Evolutionary conservation across 2,888 invertebrate genomes (phyloP), one percentile per base, ranked within the genome.

Genomic region (Endomychus coccineus): DNA sequence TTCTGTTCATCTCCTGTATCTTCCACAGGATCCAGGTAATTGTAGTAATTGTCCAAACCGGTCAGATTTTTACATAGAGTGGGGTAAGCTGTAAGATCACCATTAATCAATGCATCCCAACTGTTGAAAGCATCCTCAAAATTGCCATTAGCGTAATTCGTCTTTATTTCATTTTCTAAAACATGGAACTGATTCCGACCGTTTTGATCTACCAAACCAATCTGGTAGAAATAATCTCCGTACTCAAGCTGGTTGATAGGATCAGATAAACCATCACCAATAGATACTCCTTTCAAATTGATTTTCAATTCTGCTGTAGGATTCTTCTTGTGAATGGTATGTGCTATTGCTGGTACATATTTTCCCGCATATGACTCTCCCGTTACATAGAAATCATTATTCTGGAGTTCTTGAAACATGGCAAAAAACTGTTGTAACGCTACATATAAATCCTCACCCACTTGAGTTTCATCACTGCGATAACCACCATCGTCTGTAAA

Each of bases 341-440:
- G 78, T 0, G 78, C 75, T 30, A 85, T 62, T 0, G 89, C 85
- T 1, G 92, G 92, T 0, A 79, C 75, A 58, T 81, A 81, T 59
- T 80, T 80, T 16, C 39, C 39, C 27, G 77, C 87, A 56, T 88
- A 88, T 0, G 85, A 86, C 66, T 90, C 89, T 1, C 90, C 90
- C 0, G 85, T 82, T 0, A 86, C 75, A 66, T 77, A 91, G 60
- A 91, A 88, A 33, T 80, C 79, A 49, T 78, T 79, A 1, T 63
- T 51, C 49, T 73, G 74, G 14, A 80, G 64, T 51, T 83, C 78
- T 3, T 80, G 78, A 56, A 88, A 91, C 0, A 90, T 59, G 44
- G 75, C 68, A 58, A 86, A 87, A 58, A 91, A 83, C 59, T 91
- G 90, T 16, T 68, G 64, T 2, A 88, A 51, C 0, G 80, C 80